These are phyloP conservation scores for Nysson spinosus DNA, from an alignment of 2,888 invertebrate genomes.

Conservation along the genomic window DNA sequence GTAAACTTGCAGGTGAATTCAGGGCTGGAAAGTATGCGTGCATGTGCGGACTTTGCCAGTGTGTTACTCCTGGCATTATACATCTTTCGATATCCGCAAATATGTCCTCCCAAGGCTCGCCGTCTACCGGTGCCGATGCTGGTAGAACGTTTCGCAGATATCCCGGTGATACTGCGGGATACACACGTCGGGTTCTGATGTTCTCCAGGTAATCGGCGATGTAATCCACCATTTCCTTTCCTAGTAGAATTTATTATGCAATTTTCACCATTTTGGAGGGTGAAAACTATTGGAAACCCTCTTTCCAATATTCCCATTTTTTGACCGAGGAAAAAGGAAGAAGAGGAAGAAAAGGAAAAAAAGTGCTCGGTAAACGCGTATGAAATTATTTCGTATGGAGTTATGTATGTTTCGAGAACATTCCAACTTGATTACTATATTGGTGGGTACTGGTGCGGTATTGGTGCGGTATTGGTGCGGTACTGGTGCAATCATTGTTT, in stretches of 20 bases:
- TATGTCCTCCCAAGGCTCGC: conserved; percentile 95
- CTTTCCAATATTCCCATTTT: no score
- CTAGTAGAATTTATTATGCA: no score
- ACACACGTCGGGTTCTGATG: conserved; percentile 92
- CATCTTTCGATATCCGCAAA: conserved; percentile 94
- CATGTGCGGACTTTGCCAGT: conserved; percentile 99
- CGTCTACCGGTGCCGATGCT: conserved; percentile 89
- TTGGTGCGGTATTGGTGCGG: no score
- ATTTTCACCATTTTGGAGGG: no score
- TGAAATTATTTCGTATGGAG: no score
- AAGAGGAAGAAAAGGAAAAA: no score
- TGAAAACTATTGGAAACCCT: no score
- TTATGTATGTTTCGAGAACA: no score
- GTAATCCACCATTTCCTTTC: conserved; percentile 98
- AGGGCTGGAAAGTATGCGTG: conserved; percentile 98
- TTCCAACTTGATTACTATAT: no score
- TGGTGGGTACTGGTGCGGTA: no score
- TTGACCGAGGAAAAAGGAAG: no score
- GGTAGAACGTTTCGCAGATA: conserved; percentile 93
- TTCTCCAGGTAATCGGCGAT: conserved; percentile 97
- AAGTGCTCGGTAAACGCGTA: no score
- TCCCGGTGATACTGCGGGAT: conserved; percentile 96
- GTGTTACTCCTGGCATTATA: conserved; percentile 98
- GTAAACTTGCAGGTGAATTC: conserved; percentile 94
- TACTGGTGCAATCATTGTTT: conserved; percentile 27